phyloP scores from a whole-genome alignment of 2,888 invertebrate genomes.

The Phyllotreta striolata region DNA sequence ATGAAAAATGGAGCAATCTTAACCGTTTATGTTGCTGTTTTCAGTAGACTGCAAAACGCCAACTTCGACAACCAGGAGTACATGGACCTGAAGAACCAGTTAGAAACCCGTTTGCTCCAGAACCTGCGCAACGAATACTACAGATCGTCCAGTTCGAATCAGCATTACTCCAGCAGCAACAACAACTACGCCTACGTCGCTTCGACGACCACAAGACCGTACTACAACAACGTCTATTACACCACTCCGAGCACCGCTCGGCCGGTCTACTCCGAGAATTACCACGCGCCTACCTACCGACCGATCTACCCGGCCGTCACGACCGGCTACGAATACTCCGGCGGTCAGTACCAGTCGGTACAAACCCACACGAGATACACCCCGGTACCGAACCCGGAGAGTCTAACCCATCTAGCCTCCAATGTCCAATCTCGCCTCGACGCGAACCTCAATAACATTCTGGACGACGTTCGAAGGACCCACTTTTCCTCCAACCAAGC shows the following conservation, averaged over 20 bases:
- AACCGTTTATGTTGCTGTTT: not conserved
- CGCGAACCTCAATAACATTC: slow-evolving; percentile 49
- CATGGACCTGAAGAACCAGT: slow-evolving; percentile 50
- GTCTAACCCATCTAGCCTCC: slow-evolving; percentile 53
- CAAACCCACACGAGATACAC: slow-evolving; percentile 42
- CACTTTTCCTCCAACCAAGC: slow-evolving; percentile 47
- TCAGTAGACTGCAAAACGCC: slow-evolving; percentile 44
- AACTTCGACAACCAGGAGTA: slow-evolving; percentile 56
- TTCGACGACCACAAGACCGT: slow-evolving; percentile 36
- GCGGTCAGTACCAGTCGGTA: slow-evolving; percentile 2
- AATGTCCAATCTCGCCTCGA: slow-evolving; percentile 54
- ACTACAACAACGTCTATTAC: slow-evolving; percentile 31
- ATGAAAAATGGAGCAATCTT: too few species aligned
- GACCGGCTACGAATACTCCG: slow-evolving; percentile 12
- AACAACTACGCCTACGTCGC: slow-evolving; percentile 27
- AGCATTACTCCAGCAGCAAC: slow-evolving; percentile 33
- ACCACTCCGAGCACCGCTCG: not conserved
- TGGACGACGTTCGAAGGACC: slow-evolving; percentile 47
- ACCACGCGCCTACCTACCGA: slow-evolving; percentile 13
- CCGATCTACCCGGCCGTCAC: slow-evolving; percentile 25
- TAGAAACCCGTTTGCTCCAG: slow-evolving; percentile 52
- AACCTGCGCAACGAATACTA: slow-evolving; percentile 47
- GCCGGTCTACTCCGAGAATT: not conserved
- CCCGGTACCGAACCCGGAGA: slow-evolving; percentile 48
- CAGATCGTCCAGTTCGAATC: slow-evolving; percentile 17